Conservation (phyloP, 2,888 invertebrate genomes). For the Melinaea menophilus region DNA sequence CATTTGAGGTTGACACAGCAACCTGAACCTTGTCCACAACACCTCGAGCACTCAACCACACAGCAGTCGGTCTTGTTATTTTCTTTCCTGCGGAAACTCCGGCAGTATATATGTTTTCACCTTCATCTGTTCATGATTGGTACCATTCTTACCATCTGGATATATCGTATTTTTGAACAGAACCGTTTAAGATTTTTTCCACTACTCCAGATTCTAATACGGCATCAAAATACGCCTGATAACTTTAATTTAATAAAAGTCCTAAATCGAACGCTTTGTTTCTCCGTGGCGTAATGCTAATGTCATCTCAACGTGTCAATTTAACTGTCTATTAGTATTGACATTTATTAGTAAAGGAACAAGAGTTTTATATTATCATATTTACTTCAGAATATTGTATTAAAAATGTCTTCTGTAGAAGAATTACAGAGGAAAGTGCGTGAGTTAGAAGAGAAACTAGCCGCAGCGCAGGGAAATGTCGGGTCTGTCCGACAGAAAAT, state of each 20-base stretch:
- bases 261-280: neutral
- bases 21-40: too few species aligned
- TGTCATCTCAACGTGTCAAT: slow-evolving; percentile 13
- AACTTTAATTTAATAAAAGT: neutral
- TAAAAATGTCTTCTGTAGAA: slow-evolving; percentile 79
- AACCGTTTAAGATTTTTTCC: too few species aligned
- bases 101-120: too few species aligned
- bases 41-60: too few species aligned
- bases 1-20: too few species aligned
- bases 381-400: slow-evolving; percentile 32
- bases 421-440: slow-evolving; percentile 79
- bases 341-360: slow-evolving; percentile 7
- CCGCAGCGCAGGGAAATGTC: slow-evolving; percentile 59
- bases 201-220: too few species aligned
- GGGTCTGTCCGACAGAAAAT: slow-evolving; percentile 84
- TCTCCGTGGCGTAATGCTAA: neutral
- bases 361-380: slow-evolving; percentile 30
- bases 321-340: slow-evolving; percentile 12
- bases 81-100: too few species aligned
- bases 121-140: too few species aligned
- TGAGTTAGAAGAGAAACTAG: slow-evolving; percentile 81
- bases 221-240: neutral
- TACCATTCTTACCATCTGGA: too few species aligned
- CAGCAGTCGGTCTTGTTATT: too few species aligned
- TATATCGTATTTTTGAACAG: too few species aligned